These are phyloP conservation scores for Alces alces DNA, from an alignment of 2,113 vertebrate species.

Conservation along the genomic window DNA sequence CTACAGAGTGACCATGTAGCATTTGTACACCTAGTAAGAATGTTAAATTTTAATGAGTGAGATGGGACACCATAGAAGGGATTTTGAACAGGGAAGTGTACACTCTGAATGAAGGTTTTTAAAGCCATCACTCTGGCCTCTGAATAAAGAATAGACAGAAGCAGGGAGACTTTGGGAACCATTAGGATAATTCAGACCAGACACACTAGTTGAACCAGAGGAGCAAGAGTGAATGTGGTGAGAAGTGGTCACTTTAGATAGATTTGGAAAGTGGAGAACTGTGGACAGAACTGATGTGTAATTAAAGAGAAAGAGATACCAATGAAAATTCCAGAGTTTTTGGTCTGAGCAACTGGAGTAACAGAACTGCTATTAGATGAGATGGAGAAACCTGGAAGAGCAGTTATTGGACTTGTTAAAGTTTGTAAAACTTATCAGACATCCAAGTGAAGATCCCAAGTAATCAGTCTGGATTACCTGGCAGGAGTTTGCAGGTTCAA, in stretches of 20 bases:
- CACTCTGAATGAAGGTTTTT: not conserved
- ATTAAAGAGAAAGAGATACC: not conserved
- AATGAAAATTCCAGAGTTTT: not conserved
- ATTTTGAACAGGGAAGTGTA: not conserved
- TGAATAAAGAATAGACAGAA: not conserved
- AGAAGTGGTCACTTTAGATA: not conserved
- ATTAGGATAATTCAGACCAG: not conserved
- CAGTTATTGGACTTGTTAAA: not conserved
- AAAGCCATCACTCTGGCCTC: not conserved
- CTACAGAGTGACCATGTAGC: not conserved
- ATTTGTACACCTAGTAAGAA: not conserved
- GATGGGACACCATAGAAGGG: not conserved
- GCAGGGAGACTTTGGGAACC: not conserved
- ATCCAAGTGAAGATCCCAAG: not conserved
- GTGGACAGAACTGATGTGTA: not conserved
- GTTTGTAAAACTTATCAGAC: not conserved
- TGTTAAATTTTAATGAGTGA: not conserved
- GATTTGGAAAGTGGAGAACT: not conserved
- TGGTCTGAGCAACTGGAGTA: not conserved
- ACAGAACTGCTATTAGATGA: not conserved
- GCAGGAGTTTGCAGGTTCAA: not conserved
- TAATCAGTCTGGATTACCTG: not conserved
- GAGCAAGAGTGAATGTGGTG: not conserved
- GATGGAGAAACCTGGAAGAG: not conserved
- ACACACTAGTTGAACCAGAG: not conserved